Base-by-base conservation (phyloP, 2,113 vertebrate genomes). In the Leucopternis melanops region DNA sequence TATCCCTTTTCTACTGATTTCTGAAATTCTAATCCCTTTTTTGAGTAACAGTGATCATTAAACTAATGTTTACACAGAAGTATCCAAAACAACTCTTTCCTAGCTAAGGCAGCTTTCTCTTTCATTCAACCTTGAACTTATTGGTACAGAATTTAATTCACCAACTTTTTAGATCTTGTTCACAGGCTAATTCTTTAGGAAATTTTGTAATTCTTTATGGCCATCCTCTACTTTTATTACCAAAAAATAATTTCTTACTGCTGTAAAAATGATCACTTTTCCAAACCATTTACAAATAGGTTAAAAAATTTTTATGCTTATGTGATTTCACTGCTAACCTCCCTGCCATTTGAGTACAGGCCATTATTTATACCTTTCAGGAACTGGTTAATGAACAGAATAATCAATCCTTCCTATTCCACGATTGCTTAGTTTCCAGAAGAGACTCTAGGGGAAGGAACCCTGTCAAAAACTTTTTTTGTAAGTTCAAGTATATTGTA, bases 401-500 rank as follows among this genome's bases (percentile, higher is more conserved):
- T 1, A 10, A 67, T 8, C 69, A 31, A 13, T 2, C 47, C 31
- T 36, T 69, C 44, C 49, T 50, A 17, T 0, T 25, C 66, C 66
- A 10, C 0, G 1, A 10, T 0, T 36, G 59, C 40, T 65, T 23
- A 2, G 0, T 19, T 36, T 20, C 69, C 82, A 69, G 29, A 61
- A 81, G 25, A 59, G n/a, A 16, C 25, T 36, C 5, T 14, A 52
- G 36, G 42, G 49, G 5, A 84, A 70, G 7, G 10, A 85, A 21
- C 27, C 16, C 17, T 1, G 2, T 6, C 42, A 40, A 31, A 62
- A 49, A 1, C 4, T 1, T 25, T 23, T 3, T 57, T 18, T 38
- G 55, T 29, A 70, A 61, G 44, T 42, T 83, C 44, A 47, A 34
- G 42, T 40, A 16, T 2, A 25, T 58, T 42, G 2, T 6, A 26